Evolutionary conservation across 2,888 invertebrate species (phyloP).

Genomic region (Lobophora halterata): DNA sequence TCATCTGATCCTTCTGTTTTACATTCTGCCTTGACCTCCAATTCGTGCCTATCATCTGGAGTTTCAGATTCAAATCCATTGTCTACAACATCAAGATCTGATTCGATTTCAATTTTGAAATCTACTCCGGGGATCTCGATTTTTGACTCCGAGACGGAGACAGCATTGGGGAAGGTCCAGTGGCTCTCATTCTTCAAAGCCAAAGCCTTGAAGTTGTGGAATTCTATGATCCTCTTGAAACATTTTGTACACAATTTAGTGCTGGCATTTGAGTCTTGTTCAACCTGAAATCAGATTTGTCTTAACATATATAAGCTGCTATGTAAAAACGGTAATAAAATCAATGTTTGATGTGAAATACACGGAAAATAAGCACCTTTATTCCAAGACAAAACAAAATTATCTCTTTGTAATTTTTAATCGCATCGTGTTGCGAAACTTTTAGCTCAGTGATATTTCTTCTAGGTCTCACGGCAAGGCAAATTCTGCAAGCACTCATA

Average conservation of each 20-base stretch:
- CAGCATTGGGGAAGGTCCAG: too few relatives aligned
- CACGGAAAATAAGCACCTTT: constrained; percentile 40
- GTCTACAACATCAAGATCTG: constrained; percentile 7
- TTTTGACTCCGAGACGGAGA: not conserved
- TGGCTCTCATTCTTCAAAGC: constrained; percentile 59
- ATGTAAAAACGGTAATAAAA: too few relatives aligned
- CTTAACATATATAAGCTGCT: too few relatives aligned
- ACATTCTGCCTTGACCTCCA: constrained; percentile 17
- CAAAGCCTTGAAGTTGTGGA: constrained; percentile 56
- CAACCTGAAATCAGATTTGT: constrained; percentile 45
- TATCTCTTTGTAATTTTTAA: constrained; percentile 42
- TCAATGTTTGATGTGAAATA: not conserved
- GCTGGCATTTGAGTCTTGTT: constrained; percentile 40
- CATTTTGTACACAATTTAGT: constrained; percentile 60
- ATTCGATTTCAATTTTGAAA: constrained; percentile 9
- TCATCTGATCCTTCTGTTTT: constrained; percentile 41
- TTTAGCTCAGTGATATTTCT: constrained; percentile 47
- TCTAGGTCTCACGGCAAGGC: constrained; percentile 41
- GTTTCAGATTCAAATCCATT: constrained; percentile 12
- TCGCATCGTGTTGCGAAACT: constrained; percentile 30
- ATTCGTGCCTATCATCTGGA: constrained; percentile 3
- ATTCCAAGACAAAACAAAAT: constrained; percentile 59
- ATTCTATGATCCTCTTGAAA: constrained; percentile 51
- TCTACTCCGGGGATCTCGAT: not conserved
- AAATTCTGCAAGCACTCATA: constrained; percentile 54